Percentiles rank a stretch among this genome's conserved stretches.
Evolutionary conservation across 2,888 invertebrate species (phyloP).

Genomic region (Dryomyza anilis): DNA sequence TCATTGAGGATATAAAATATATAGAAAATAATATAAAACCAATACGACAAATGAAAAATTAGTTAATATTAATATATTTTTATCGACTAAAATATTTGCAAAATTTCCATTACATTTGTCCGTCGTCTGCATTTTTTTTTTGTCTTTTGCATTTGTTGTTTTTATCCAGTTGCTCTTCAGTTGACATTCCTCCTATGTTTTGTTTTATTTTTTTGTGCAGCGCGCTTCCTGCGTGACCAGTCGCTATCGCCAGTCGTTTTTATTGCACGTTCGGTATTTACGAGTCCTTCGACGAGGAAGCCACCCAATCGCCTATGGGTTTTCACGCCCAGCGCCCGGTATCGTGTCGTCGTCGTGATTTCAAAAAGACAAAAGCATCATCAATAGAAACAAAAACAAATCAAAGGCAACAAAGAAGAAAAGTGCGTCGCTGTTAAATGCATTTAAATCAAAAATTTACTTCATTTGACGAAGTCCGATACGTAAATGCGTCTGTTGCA

Average conservation of each 20-base stretch:
- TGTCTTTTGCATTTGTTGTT: background rate
- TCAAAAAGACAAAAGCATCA: background rate
- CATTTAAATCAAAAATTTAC: background rate
- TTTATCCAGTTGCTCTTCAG: background rate
- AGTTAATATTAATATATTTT: background rate
- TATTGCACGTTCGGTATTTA: background rate
- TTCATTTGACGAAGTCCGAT: background rate
- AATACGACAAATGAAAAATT: too few relatives aligned
- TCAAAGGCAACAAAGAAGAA: too few relatives aligned
- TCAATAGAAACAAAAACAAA: too few relatives aligned
- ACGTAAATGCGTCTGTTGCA: background rate
- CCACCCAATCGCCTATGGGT: background rate
- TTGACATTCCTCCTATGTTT: constrained; percentile 23
- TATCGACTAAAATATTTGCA: background rate
- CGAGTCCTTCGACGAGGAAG: constrained; percentile 4
- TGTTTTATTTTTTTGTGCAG: constrained; percentile 15
- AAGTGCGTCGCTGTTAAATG: constrained; percentile 5
- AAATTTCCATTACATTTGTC: background rate
- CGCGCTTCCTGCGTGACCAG: background rate
- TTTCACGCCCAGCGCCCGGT: background rate
- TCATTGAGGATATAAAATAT: too few relatives aligned
- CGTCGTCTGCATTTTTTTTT: background rate
- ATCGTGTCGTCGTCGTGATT: background rate
- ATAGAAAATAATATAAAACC: too few relatives aligned
- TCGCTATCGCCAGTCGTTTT: background rate